Evolutionary conservation across 92 coral and sea anemone genomes (phyloP).

Genomic region (Ricordea florida): DNA sequence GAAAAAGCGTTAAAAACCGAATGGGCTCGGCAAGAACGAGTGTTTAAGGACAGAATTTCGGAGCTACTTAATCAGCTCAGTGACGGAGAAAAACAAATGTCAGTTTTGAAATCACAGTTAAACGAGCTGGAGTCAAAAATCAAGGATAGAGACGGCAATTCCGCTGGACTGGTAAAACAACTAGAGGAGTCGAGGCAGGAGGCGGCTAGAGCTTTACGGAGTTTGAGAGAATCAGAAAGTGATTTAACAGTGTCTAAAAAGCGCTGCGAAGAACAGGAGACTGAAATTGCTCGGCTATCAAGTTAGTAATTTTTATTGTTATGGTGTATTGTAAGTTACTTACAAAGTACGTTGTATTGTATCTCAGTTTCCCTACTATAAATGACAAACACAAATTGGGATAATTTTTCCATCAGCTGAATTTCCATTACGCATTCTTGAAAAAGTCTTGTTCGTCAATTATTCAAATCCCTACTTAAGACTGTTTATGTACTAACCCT

Average conservation of each 20-base stretch:
- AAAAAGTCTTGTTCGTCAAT: no score
- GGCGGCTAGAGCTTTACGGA: constrained; percentile 64
- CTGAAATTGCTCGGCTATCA: constrained; percentile 80
- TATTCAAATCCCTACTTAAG: no score
- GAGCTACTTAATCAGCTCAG: constrained; percentile 80
- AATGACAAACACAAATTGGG: no score
- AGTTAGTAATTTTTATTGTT: constrained; percentile 51
- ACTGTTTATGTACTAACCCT: no score
- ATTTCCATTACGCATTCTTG: no score
- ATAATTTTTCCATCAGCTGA: no score
- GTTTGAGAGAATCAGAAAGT: constrained; percentile 71
- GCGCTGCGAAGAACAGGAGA: constrained; percentile 78
- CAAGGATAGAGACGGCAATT: constrained; percentile 52
- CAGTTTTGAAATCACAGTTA: constrained; percentile 59
- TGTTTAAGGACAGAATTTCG: constrained; percentile 92
- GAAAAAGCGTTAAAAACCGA: constrained; percentile 68
- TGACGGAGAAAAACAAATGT: constrained; percentile 68
- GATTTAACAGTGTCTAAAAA: constrained; percentile 73
- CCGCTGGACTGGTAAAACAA: constrained; percentile 48
- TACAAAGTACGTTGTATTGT: no score
- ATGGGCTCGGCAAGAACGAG: constrained; percentile 89
- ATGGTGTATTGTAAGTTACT: no score
- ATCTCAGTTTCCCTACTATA: no score
- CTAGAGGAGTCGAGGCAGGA: constrained; percentile 67
- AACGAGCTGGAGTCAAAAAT: constrained; percentile 60